Base-by-base conservation (phyloP, 2,797 vertebrate genomes). In the Myotis planiceps region DNA sequence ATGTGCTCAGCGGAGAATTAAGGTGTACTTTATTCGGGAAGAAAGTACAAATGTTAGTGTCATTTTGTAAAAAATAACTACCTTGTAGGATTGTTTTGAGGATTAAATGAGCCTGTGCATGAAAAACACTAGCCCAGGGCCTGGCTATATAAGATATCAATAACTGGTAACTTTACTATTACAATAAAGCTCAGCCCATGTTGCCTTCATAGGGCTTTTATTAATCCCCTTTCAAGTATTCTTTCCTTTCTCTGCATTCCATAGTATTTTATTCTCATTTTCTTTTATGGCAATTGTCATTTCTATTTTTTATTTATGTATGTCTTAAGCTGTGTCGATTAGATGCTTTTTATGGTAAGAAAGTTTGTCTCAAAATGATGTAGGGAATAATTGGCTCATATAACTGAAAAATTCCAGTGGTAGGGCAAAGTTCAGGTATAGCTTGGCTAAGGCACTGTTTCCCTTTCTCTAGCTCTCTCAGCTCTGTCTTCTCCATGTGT, bases 281-380 rank as follows among this genome's bases (percentile, higher is more conserved):
- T 71, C 29, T 75, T 84, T 95, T 53, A 71, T 74, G 16, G 18
- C 37, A 75, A 34, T 92, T 89, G 51, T 80, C 42, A n/a, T 81
- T 29, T 51, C 29, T 76, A 0, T 79, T 27, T 86, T 71, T 42
- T 86, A 69, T 37, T 45, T 88, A 9, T 79, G 15, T 80, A 27
- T 68, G 18, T 76, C 37, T 32, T 79, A 45, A 45, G 25, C 37
- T 65, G 6, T 88, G 58, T 92, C 14, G 39, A 12, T 63, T 65
- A 65, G 79, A 72, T 78, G 29, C 25, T 93, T 83, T 74, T 60
- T 71, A 5, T 81, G 45, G 6, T 65, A 42, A 88, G 68, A 79
- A 68, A 83, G 9, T 91, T 95, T 49, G 49, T 88, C 83, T 93
- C 66, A 74, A 66, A 87, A 27, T 85, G 63, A 47, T 39, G 51